Percentiles rank a stretch among this genome's conserved stretches.
These are phyloP conservation scores for Chaenodraco wilsoni DNA, from an alignment of 2,797 vertebrate genomes.

Conservation along the genomic window DNA sequence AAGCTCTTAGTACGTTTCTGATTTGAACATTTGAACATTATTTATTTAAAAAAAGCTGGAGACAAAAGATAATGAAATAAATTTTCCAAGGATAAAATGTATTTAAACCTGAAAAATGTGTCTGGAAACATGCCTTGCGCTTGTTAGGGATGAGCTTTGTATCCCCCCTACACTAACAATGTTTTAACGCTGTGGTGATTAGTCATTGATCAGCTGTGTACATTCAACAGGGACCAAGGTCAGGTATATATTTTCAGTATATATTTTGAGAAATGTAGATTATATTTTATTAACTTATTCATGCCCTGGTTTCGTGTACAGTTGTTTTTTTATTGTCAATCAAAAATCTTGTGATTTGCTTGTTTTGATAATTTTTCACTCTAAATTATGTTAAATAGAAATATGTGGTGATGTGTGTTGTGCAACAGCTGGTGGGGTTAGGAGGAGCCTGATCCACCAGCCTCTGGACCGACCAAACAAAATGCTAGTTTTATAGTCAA, in stretches of 20 bases:
- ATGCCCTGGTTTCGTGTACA: slow-evolving; percentile 67
- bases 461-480: slow-evolving; percentile 39
- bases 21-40: slow-evolving; percentile 15
- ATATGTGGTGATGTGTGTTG: slow-evolving; percentile 31
- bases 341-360: slow-evolving; percentile 69
- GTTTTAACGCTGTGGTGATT: slow-evolving; percentile 43
- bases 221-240: slow-evolving; percentile 82
- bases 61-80: not conserved
- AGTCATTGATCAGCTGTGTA: slow-evolving; percentile 55
- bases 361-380: slow-evolving; percentile 55
- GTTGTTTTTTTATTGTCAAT: slow-evolving; percentile 54
- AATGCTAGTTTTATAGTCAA: slow-evolving; percentile 13
- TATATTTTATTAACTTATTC: slow-evolving; percentile 89
- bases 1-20: not conserved
- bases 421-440: slow-evolving; percentile 17
- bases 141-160: slow-evolving; percentile 46
- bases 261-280: slow-evolving; percentile 83
- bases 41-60: not conserved
- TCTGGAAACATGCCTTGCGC: slow-evolving; percentile 56
- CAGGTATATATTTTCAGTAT: slow-evolving; percentile 81
- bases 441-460: slow-evolving; percentile 31
- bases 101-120: slow-evolving; percentile 19
- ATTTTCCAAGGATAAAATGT: not conserved
- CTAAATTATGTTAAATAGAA: slow-evolving; percentile 70
- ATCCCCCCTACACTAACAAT: slow-evolving; percentile 13